A percentile compares a stretch with the other conserved stretches of the same genome.
Conservation (phyloP, 2,113 vertebrate species). For the Prietella phreatophila region DNA sequence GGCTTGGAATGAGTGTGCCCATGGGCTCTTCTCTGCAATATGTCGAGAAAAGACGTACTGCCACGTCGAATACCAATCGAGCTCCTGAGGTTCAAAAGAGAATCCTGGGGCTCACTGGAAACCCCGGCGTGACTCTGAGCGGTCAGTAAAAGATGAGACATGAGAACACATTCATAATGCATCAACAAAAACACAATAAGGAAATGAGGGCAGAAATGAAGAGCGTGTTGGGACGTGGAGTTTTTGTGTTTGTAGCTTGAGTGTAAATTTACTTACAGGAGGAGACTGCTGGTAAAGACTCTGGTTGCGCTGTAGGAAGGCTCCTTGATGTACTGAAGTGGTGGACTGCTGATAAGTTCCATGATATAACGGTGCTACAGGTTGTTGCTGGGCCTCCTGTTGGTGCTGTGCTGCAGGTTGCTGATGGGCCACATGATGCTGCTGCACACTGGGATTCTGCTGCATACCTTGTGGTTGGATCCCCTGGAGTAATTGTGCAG, state of each 20-base stretch:
- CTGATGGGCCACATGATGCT: slow-evolving; percentile 58
- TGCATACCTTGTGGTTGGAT: slow-evolving; percentile 44
- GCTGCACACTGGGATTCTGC: slow-evolving; percentile 67
- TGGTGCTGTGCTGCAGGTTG: slow-evolving; percentile 69
- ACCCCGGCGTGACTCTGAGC: slow-evolving; percentile 60
- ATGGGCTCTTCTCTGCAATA: slow-evolving; percentile 53
- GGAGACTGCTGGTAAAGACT: slow-evolving; percentile 78
- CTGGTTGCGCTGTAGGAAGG: slow-evolving; percentile 53
- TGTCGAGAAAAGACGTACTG: slow-evolving; percentile 61
- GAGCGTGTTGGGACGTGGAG: not conserved
- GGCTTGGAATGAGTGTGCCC: slow-evolving; percentile 41
- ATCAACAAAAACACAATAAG: slow-evolving; percentile 27
- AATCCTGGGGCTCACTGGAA: slow-evolving; percentile 57
- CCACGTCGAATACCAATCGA: slow-evolving; percentile 48
- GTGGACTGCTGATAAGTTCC: slow-evolving; percentile 57
- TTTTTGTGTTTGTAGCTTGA: not conserved
- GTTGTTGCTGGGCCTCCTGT: slow-evolving; percentile 47
- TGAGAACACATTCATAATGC: slow-evolving; percentile 51
- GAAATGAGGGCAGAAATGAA: not conserved
- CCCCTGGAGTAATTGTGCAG: slow-evolving; percentile 67
- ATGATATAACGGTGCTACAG: slow-evolving; percentile 62
- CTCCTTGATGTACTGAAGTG: slow-evolving; percentile 32
- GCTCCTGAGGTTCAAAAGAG: slow-evolving; percentile 46
- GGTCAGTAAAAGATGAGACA: slow-evolving; percentile 42
- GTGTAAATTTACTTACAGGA: slow-evolving; percentile 72